Evolutionary conservation across 2,888 invertebrate genomes (phyloP).

Genomic region (Nezara viridula): DNA sequence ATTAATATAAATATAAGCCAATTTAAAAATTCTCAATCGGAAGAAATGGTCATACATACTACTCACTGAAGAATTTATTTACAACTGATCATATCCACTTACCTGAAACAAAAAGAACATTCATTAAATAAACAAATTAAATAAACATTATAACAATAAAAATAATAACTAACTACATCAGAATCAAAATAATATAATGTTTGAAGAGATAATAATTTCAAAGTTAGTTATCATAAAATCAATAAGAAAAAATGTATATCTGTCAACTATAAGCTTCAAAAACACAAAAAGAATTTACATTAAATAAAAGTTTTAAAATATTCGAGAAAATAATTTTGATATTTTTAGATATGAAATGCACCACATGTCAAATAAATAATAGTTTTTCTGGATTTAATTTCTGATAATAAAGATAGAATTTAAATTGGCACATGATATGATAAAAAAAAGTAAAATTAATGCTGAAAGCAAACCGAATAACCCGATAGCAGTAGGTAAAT

Average conservation of each 20-base stretch:
- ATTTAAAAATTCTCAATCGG: background rate
- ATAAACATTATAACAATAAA: background rate
- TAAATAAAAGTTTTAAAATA: too few relatives aligned
- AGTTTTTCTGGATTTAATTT: too few relatives aligned
- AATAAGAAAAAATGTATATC: too few relatives aligned
- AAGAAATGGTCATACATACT: background rate
- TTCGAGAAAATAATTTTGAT: too few relatives aligned
- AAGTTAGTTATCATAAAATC: too few relatives aligned
- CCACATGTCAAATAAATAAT: too few relatives aligned
- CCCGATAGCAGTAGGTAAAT: background rate
- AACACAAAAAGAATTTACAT: too few relatives aligned
- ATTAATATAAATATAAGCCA: too few relatives aligned
- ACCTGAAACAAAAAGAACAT: conserved; percentile 28
- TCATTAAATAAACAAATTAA: background rate
- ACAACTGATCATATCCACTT: conserved; percentile 11
- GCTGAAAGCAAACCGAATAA: background rate
- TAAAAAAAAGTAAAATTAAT: background rate
- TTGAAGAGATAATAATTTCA: too few relatives aligned
- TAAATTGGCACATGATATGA: background rate
- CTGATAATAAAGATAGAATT: background rate
- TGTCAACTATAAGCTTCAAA: too few relatives aligned
- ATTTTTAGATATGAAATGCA: too few relatives aligned
- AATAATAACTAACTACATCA: background rate
- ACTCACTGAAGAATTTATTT: background rate
- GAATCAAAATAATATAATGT: too few relatives aligned